Base-by-base conservation (phyloP, 2,888 invertebrate species). In the Molorchus minor region DNA sequence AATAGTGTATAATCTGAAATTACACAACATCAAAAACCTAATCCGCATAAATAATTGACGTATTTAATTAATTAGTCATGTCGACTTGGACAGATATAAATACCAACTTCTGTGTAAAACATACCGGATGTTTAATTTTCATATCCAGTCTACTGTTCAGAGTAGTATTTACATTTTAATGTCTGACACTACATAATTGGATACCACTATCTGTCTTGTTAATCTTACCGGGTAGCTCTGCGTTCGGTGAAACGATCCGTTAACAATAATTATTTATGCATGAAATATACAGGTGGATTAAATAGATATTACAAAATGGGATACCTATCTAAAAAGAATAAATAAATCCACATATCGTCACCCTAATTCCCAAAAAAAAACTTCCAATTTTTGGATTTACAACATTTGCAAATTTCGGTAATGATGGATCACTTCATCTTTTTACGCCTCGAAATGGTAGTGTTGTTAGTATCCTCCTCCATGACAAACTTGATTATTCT, bases 161-260 rank as follows among this genome's bases (percentile, higher is more conserved):
- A 38, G 36, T 49, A 40, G 25, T 35, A 36, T 47, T 49, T 49
- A 25, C 49, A 49, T 38, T 49, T 38, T 38, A 47, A 38, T 46
- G 20, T 41, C 19, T 19, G 35, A 49, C 38, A 35, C 33, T 12
- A 20, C 38, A 36, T 49, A 49, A 49, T 49, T 49, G 38, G 38
- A 21, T 40, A 29, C 20, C 38, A 15, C 13, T 33, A 21, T 49
- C 36, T 33, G 13, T 16, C 38, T 49, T 49, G 49, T 38, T 49
- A 25, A 49, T 49, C 38, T 25, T 25, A 38, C 38, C 20, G 21
- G 38, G 38, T 49, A 16, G 49, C 21, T 25, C n/a, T 13, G 25
- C 12, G 12, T 13, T 21, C 1, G 25, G 25, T 25, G 20, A 7
- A 13, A 13, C 13, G n/a, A 5, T 4, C 21, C 43, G 13, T 13